Evolutionary conservation across 2,113 vertebrate genomes (phyloP), one percentile per base, ranked within the genome.

Genomic region (Dendropsophus ebraccatus): DNA sequence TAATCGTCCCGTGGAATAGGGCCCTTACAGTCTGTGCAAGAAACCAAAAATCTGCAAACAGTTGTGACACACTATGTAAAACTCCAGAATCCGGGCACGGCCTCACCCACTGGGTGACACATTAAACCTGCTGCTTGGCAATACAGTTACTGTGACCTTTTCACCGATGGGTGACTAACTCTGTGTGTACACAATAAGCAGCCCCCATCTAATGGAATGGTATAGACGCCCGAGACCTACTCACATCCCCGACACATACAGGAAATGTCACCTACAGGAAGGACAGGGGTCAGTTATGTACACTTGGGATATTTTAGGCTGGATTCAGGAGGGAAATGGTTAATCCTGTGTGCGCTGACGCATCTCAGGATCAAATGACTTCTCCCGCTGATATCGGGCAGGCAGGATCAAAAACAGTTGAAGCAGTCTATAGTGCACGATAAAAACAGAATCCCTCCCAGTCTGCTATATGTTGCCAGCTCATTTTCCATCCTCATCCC

Each of bases 81-180:
- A 52, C 32, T 32, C 14, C 28, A 32, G 49, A 47, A 32, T 21
- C 25, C 21, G 13, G 74, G 47, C 47, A 19, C 0, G 8, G 73
- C 73, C 73, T 28, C 73, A 10, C 73, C 72, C 73, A 28, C 13
- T 28, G 58, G 56, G 56, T 80, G 56, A 80, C 56, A 25, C 76
- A 23, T 56, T 54, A 78, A 54, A 35, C 75, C 75, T 32, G 30
- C 52, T 7, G n/a, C 21, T 5, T 28, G 23, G 37, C 28, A 12
- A 74, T 9, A 19, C 25, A 37, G 76, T 4, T 16, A 78, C 30
- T 12, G 30, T 21, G 54, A 58, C 52, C 52, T 60, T 78, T 47
- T 37, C 76, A 74, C 17, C 1, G 2, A n/a, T 50, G 72, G 72
- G 32, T 80, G 56, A 81, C 78, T 81, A 62, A 62, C 17, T 14